phyloP scores from a whole-genome alignment of 1,140 invertebrate species.

The Mesaphorura yosii region DNA sequence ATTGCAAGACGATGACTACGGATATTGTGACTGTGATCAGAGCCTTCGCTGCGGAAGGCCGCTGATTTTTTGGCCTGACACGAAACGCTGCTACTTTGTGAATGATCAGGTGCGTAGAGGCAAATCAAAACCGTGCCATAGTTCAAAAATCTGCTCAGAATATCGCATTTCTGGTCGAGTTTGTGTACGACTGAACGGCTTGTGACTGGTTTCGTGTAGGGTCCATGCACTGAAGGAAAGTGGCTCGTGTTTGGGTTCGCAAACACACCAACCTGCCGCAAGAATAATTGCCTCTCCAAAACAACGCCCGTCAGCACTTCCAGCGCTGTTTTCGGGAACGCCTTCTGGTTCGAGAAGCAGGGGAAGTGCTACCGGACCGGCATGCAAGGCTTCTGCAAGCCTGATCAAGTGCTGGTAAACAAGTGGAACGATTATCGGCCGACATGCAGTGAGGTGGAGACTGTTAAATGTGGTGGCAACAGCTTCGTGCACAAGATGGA shows the following conservation, averaged over 20 bases:
- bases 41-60: constrained; percentile 24
- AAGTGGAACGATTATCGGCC: constrained; percentile 17
- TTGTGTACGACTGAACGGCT: not conserved
- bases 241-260: constrained; percentile 28
- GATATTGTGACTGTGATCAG: constrained; percentile 27
- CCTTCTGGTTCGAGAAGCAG: constrained; percentile 21
- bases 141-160: not conserved
- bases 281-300: constrained; percentile 14
- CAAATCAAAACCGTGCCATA: not conserved
- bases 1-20: constrained; percentile 22
- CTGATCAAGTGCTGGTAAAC: constrained; percentile 21
- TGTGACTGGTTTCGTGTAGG: constrained; percentile 6
- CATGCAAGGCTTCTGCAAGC: constrained; percentile 18
- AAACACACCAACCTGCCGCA: constrained; percentile 17
- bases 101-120: constrained; percentile 14
- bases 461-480: not conserved
- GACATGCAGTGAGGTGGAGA: constrained; percentile 12
- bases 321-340: not conserved
- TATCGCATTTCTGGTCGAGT: no score
- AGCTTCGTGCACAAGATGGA: not conserved
- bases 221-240: constrained; percentile 25
- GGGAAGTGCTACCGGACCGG: constrained; percentile 25
- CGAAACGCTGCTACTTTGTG: constrained; percentile 23
- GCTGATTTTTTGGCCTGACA: constrained; percentile 24
- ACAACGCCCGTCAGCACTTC: constrained; percentile 6